A percentile compares a stretch with the other conserved stretches of the same genome.
phyloP scores from a whole-genome alignment of 2,888 invertebrate species.

The Halictus ligatus region DNA sequence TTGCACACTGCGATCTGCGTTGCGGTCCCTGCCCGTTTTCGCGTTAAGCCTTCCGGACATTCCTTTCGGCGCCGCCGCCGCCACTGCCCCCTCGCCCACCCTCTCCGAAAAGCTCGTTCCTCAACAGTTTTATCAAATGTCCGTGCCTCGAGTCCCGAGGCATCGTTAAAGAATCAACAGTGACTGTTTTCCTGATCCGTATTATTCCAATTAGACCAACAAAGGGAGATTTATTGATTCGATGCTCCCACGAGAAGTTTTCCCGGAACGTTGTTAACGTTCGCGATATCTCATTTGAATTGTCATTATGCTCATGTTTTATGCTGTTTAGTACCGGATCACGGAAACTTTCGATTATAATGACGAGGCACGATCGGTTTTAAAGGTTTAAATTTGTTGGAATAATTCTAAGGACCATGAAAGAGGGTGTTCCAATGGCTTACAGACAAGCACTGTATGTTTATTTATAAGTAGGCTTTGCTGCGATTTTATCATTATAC shows the following conservation, averaged over 20 bases:
- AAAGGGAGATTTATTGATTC: constrained; percentile 12
- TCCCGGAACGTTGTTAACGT: not conserved
- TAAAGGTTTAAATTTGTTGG: not conserved
- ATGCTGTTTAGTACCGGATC: not conserved
- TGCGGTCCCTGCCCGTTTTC: constrained; percentile 51
- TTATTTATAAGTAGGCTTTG: not conserved
- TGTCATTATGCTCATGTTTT: constrained; percentile 9
- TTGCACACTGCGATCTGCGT: constrained; percentile 61
- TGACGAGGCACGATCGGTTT: not conserved
- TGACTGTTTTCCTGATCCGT: constrained; percentile 14
- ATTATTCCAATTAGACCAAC: constrained; percentile 30
- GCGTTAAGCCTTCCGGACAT: constrained; percentile 54
- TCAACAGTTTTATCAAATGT: constrained; percentile 25
- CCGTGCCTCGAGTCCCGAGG: not conserved
- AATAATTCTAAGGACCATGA: not conserved
- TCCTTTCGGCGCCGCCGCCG: constrained; percentile 33
- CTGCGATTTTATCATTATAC: not conserved
- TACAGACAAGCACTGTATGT: not conserved
- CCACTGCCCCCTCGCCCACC: not conserved
- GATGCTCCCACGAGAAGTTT: not conserved
- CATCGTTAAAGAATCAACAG: constrained; percentile 4
- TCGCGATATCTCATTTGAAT: constrained; percentile 19
- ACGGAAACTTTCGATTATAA: not conserved
- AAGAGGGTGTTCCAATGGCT: not conserved
- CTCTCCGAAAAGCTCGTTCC: not conserved